Percentiles rank a stretch among this genome's conserved stretches.
These are phyloP conservation scores for Pyrgilauda ruficollis DNA, from an alignment of 2,113 vertebrate genomes.

Conservation along the genomic window DNA sequence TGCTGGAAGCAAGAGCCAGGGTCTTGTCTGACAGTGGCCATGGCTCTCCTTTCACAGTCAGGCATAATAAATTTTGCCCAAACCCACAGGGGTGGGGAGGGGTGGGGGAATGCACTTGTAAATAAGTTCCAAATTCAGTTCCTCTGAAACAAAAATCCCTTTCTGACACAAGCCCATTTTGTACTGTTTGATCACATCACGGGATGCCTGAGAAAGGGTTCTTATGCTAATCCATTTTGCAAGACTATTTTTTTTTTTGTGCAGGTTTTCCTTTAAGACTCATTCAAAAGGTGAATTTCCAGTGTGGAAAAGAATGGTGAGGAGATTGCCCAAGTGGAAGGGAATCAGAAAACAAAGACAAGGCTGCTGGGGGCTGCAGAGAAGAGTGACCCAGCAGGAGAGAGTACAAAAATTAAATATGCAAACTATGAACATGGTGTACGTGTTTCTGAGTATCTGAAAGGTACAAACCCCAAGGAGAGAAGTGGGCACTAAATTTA, in stretches of 20 bases:
- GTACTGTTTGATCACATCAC: background rate
- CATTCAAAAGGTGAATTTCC: background rate
- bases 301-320: background rate
- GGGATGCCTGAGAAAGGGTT: background rate
- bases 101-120: background rate
- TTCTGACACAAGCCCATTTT: background rate
- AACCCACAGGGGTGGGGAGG: accelerated
- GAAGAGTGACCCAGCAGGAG: background rate
- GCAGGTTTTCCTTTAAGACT: background rate
- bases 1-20: background rate
- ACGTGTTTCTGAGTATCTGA: background rate
- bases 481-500: background rate
- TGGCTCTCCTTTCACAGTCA: background rate
- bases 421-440: background rate
- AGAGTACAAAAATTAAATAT: background rate
- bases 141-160: background rate
- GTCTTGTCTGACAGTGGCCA: accelerated
- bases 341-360: background rate
- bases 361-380: background rate
- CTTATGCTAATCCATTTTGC: background rate
- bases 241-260: background rate
- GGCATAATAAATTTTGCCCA: background rate
- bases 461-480: background rate
- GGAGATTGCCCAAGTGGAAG: background rate
- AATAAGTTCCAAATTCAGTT: background rate